A percentile compares a stretch with the other conserved stretches of the same genome.
Evolutionary conservation across 2,797 vertebrate species (phyloP).

Genomic region (Mionectes olivaceus): DNA sequence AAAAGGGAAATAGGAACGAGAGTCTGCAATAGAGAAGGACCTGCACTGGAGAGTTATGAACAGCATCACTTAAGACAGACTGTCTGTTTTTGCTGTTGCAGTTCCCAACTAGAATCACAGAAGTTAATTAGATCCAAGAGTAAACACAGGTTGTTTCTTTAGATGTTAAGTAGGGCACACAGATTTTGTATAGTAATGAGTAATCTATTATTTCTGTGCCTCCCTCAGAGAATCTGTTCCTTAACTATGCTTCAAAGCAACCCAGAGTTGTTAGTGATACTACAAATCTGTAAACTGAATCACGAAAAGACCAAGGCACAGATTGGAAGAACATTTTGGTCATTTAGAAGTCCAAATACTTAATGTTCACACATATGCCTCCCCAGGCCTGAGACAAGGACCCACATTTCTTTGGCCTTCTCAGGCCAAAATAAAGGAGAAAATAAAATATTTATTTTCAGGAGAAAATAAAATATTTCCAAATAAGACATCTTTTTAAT

Average conservation of each 20-base stretch:
- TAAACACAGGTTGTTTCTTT: neutral
- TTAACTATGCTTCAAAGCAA: neutral
- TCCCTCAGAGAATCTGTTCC: neutral
- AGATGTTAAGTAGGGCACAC: neutral
- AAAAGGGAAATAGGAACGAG: neutral
- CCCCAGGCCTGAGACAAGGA: neutral
- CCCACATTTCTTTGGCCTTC: neutral
- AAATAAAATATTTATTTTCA: neutral
- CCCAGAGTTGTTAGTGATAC: neutral
- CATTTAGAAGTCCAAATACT: neutral
- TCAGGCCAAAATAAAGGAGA: too few relatives aligned
- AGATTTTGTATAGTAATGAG: neutral
- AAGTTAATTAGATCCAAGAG: neutral
- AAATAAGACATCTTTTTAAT: neutral
- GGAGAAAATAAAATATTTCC: neutral
- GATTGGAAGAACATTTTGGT: neutral
- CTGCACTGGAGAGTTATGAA: neutral
- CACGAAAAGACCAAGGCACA: neutral
- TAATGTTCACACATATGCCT: neutral
- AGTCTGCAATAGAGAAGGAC: neutral
- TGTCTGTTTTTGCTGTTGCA: neutral
- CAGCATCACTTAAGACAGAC: neutral
- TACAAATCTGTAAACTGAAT: neutral
- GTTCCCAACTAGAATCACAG: neutral
- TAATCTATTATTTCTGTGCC: neutral